Evolutionary conservation across 2,113 vertebrate genomes (phyloP), one percentile per base, ranked within the genome.

Genomic region (Larimichthys polyactis): DNA sequence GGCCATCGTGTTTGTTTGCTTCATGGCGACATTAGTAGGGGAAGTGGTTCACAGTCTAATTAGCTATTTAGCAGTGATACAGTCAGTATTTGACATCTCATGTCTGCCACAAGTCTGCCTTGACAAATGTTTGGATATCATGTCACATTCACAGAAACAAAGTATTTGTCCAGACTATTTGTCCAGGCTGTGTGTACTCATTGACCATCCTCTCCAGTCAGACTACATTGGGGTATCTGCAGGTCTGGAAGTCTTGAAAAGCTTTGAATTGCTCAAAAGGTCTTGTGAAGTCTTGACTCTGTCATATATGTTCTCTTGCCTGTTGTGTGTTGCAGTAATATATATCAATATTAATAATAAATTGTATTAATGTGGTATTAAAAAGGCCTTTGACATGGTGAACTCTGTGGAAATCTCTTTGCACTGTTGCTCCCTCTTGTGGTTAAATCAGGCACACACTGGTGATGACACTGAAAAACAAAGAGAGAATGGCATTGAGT

Each of bases 341-440:
- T 48, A 27, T 27, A 27, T 27, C 27, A 27, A 27, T 27, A 27
- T 27, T 27, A 27, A 27, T 27, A 27, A 2, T 27, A 27, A 9
- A 65, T 27, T 14, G 12, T 14, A 29, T 46, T 29, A 17, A 55
- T 40, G 4, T 40, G 43, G 6, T 12, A 24, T 15, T 63, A 12
- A 71, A 75, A 16, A 29, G 2, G 0, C 16, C 22, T 20, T 57
- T 24, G 20, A 16, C 29, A 54, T 11, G 0, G 9, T 54, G 2
- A 78, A 55, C 29, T 4, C n/a, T 55, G 12, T 22, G 72, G 49
- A 48, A 64, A 29, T 12, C 22, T 5, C 44, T 48, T 66, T 77
- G 48, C 71, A n/a, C 55, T 65, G 66, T 46, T 32, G 75, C 52
- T 1, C 84, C 87, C 78, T 87, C 81, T 70, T 24, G 81, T 82